These are phyloP conservation scores for Zygaena filipendulae DNA, from an alignment of 2,888 invertebrate genomes.

Conservation along the genomic window DNA sequence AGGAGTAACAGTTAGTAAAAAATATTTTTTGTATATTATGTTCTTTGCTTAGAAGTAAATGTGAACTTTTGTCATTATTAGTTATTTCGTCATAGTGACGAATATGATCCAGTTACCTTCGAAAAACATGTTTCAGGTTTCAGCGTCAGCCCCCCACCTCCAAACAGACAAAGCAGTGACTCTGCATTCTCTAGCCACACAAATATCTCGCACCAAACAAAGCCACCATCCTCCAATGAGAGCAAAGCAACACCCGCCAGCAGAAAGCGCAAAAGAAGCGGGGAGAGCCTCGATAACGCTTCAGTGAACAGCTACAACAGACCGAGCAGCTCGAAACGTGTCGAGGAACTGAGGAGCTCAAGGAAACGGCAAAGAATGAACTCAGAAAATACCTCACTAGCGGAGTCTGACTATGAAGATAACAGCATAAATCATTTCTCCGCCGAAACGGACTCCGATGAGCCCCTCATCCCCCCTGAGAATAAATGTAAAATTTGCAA, in stretches of 20 bases:
- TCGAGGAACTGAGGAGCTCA: constrained; percentile 37
- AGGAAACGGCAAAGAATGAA: constrained; percentile 33
- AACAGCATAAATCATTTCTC: constrained; percentile 34
- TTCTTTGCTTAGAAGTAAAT: not conserved
- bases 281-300: constrained; percentile 37
- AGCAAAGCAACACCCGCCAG: constrained; percentile 28
- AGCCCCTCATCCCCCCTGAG: constrained; percentile 28
- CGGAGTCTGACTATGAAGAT: constrained; percentile 51
- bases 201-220: constrained; percentile 39
- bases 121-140: constrained; percentile 35
- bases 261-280: constrained; percentile 41
- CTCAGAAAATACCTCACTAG: constrained; percentile 22
- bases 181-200: constrained; percentile 57
- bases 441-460: constrained; percentile 50
- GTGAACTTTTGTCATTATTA: too few relatives aligned
- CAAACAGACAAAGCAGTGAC: constrained; percentile 56
- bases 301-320: constrained; percentile 34
- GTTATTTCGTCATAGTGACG: not conserved
- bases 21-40: not conserved
- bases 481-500: constrained; percentile 37
- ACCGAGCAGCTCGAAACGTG: constrained; percentile 37
- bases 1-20: too few relatives aligned
- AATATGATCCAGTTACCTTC: not conserved
- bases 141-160: constrained; percentile 38
- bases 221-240: constrained; percentile 33